A percentile compares a stretch with the other conserved stretches of the same genome.
These are phyloP conservation scores for Drosophila kuntzei DNA, from an alignment of 2,888 invertebrate genomes.

Conservation along the genomic window DNA sequence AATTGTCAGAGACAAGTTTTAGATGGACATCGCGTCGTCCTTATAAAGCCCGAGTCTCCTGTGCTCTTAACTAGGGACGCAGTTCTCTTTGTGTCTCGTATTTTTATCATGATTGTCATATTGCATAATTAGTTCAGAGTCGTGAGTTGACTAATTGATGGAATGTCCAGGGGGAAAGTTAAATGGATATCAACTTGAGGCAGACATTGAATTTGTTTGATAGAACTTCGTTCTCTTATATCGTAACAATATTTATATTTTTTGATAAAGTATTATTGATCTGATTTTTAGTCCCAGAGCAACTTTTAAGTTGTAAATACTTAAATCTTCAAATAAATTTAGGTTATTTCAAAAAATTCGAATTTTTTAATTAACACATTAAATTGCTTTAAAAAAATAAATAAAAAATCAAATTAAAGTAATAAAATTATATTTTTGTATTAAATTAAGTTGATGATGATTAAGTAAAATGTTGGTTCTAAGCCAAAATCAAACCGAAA, in stretches of 20 bases:
- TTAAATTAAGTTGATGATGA: too few species aligned
- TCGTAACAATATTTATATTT: background rate
- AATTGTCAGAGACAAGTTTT: slow-evolving; percentile 66
- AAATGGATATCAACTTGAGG: background rate
- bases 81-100: slow-evolving; percentile 12
- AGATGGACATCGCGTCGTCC: slow-evolving; percentile 20
- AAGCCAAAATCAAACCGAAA: too few species aligned
- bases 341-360: too few species aligned
- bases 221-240: background rate
- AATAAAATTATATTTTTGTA: too few species aligned
- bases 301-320: too few species aligned
- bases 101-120: slow-evolving; percentile 43
- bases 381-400: too few species aligned
- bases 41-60: background rate
- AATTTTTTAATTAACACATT: too few species aligned
- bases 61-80: slow-evolving; percentile 12
- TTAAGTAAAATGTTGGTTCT: too few species aligned
- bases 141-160: slow-evolving; percentile 55
- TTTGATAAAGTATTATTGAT: too few species aligned
- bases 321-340: too few species aligned
- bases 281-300: too few species aligned
- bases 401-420: too few species aligned
- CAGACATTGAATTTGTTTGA: background rate
- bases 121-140: slow-evolving; percentile 49
- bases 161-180: background rate